Base-by-base conservation (phyloP, 2,888 invertebrate genomes). In the Aelia acuminata region DNA sequence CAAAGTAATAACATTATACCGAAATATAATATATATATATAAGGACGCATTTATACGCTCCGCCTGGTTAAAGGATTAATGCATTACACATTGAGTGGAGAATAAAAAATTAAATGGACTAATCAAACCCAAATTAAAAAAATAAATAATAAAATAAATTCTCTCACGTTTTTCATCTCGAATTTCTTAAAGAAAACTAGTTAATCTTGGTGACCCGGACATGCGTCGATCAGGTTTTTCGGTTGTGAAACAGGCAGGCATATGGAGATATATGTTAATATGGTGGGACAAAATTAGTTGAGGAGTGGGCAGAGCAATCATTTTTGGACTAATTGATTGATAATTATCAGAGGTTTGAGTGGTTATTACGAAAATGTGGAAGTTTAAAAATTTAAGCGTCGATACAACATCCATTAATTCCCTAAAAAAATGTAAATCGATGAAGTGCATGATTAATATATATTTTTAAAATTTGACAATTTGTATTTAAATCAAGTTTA, bases 141-240 rank as follows among this genome's bases (percentile, higher is more conserved):
- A n/a, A n/a, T n/a, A n/a, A n/a, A n/a, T n/a, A n/a, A n/a, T n/a
- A n/a, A n/a, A n/a, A n/a, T n/a, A n/a, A n/a, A n/a, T n/a, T n/a
- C n/a, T n/a, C n/a, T n/a, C 1, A n/a, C n/a, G 10, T n/a, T n/a
- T 1, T n/a, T 26, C 57, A 3, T 5, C 26, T 26, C 3, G 26
- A 26, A 57, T 26, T 15, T 4, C 13, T 26, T 10, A 13, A 11
- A 57, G 57, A 57, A 26, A 57, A n/a, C 11, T 2, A 26, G 11
- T 22, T 20, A 20, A 53, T n/a, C 53, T 10, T 57, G 57, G 26
- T 57, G 26, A n/a, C 11, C 57, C 57, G 57, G 57, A 57, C 57
- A 57, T 53, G 53, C 53, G 53, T n/a, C n/a, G n/a, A n/a, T 57
- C 57, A 26, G 57, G 57, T 57, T 57, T 57, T 26, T 26, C n/a